Evolutionary conservation across 2,797 vertebrate species (phyloP).

Genomic region (Lindbergichthys nudifrons): DNA sequence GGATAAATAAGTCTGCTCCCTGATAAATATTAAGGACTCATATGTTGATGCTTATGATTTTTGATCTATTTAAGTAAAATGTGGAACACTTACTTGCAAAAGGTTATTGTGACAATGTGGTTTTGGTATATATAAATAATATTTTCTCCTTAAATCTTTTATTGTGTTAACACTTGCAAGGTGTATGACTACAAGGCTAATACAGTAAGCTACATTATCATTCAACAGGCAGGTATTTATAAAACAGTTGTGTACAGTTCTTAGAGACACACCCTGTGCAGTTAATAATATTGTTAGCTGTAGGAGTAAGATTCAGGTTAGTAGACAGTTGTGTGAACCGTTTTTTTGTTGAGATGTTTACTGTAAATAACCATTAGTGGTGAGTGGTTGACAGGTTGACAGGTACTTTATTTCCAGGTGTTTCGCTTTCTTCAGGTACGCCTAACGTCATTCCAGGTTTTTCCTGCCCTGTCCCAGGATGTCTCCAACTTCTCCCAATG

Average conservation of each 20-base stretch:
- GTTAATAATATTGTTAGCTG: background rate
- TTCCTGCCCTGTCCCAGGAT: conserved; percentile 64
- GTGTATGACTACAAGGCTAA: too few relatives aligned
- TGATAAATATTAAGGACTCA: background rate
- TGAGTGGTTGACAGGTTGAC: background rate
- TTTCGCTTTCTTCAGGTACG: conserved; percentile 59
- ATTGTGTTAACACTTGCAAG: too few relatives aligned
- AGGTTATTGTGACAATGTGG: too few relatives aligned
- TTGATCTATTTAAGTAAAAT: too few relatives aligned
- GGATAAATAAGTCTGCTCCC: background rate
- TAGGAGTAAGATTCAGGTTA: background rate
- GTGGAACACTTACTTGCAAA: too few relatives aligned
- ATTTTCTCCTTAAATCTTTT: too few relatives aligned
- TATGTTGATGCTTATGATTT: too few relatives aligned
- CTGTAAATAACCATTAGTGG: background rate
- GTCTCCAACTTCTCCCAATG: conserved; percentile 52
- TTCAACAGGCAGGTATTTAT: background rate
- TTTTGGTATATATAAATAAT: too few relatives aligned
- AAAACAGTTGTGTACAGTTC: too few relatives aligned
- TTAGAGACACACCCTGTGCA: too few relatives aligned
- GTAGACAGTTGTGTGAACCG: background rate
- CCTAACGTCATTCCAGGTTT: conserved; percentile 67
- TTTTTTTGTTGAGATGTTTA: background rate
- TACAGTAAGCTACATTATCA: too few relatives aligned
- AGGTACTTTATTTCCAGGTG: conserved; percentile 27